Base-by-base conservation (phyloP, 2,888 invertebrate genomes). In the Philopedon plagiatum region DNA sequence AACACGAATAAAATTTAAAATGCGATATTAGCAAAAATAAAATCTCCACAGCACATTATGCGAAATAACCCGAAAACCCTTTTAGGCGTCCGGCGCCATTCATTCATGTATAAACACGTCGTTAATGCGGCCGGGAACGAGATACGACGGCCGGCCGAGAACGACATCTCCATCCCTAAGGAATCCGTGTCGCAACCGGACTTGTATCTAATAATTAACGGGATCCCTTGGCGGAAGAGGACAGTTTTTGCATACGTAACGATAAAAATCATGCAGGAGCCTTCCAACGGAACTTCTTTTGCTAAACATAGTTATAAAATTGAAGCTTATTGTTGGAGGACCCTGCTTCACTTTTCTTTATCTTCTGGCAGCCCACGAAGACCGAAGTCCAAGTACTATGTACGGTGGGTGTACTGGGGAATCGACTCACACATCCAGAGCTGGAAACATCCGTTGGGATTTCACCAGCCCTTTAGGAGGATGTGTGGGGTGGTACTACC, bases 191-290 rank as follows among this genome's bases (percentile, higher is more conserved):
- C 82, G 80, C 78, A 80, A 78, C 81, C 78, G 84, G 87, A 87
- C 89, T 89, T 89, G 89, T 89, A 87, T 87, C 89, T 88, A 86
- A 84, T 90, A 90, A 90, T 90, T 90, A 90, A 90, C 88, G 85
- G 86, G 80, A 32, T 82, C 77, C 85, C 89, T 89, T 88, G 87
- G 80, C 81, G 77, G 75, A 71, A 80, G 80, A 80, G 79, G 80
- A 80, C 80, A 82, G 69, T 73, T 60, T 73, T 73, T 73, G 73
- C 73, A 73, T 68, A 54, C 41, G 13, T 13, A 37, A 58, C 29
- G 39, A 58, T 39, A 39, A 39, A 26, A 7, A 39, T n/a, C n/a
- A n/a, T n/a, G n/a, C n/a, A 5, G 15, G n/a, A 15, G n/a, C 5
- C 5, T 39, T 39, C 26, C 26, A 26, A 5, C 26, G 26, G 2